Conservation (phyloP, 2,113 vertebrate genomes). For the Sapajus apella region DNA sequence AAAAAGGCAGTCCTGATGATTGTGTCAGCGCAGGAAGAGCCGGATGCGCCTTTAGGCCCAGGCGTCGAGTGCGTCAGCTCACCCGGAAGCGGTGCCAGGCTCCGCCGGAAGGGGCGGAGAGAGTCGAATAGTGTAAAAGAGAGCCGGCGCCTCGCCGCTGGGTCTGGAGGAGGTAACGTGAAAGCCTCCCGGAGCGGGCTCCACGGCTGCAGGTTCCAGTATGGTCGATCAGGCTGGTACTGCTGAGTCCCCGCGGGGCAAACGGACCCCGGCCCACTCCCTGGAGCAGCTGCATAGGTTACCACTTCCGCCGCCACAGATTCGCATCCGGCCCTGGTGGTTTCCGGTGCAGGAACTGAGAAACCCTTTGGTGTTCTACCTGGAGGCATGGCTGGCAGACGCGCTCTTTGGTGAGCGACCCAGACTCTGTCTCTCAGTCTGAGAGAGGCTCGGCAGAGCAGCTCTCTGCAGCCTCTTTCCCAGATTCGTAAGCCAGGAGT, state of each 20-base stretch:
- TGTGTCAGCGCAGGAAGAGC: not conserved
- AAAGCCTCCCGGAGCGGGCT: accelerated
- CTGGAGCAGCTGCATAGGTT: too few species aligned
- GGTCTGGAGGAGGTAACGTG: too few species aligned
- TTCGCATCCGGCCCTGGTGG: constrained; percentile 52
- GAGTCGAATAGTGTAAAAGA: not conserved
- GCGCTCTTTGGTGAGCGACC: not conserved
- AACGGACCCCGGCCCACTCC: accelerated
- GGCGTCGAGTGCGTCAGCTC: accelerated
- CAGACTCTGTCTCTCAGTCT: too few species aligned
- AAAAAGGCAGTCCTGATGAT: not conserved
- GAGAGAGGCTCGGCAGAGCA: too few species aligned
- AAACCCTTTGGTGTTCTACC: constrained; percentile 8
- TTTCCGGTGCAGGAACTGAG: constrained; percentile 48
- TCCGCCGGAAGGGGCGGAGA: not conserved
- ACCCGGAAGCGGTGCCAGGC: accelerated
- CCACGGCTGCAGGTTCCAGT: accelerated
- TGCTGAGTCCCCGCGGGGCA: accelerated
- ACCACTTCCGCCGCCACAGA: not conserved
- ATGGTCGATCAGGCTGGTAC: not conserved
- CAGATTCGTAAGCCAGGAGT: accelerated
- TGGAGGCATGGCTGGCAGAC: constrained; percentile 37
- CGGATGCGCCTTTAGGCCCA: accelerated
- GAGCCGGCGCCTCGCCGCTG: not conserved
- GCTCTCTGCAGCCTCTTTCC: not conserved